These are phyloP conservation scores for Poecile atricapillus DNA, from an alignment of 2,113 vertebrate genomes.

Conservation along the genomic window DNA sequence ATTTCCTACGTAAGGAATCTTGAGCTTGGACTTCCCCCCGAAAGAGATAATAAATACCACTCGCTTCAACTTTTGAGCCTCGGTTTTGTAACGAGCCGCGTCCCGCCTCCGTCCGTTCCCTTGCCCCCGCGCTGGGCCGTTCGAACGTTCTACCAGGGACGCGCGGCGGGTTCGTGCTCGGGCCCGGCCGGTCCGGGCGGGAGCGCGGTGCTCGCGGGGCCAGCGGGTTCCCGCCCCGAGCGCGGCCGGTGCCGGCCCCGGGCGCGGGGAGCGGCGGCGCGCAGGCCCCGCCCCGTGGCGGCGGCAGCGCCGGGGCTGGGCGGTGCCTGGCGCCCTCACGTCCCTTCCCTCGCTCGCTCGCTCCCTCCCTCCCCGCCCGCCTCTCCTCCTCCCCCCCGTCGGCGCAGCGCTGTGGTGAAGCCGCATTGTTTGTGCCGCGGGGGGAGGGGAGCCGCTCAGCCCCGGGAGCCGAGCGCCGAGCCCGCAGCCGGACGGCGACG, in stretches of 20 bases:
- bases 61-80: not conserved
- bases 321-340: not conserved
- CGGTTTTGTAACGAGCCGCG: not conserved
- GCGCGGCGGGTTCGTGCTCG: too few species aligned
- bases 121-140: not conserved
- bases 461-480: too few species aligned
- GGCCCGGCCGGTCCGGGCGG: not conserved
- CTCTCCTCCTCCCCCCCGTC: too few species aligned
- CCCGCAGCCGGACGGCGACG: too few species aligned
- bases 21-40: not conserved
- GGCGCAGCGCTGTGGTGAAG: too few species aligned
- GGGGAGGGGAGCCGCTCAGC: too few species aligned
- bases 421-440: too few species aligned
- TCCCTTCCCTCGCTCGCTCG: too few species aligned
- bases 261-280: not conserved
- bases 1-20: not conserved
- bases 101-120: not conserved
- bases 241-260: not conserved
- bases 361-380: not conserved
- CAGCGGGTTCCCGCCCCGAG: not conserved
- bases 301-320: slow-evolving; percentile 56
- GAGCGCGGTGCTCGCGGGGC: not conserved
- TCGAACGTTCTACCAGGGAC: not conserved
- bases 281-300: slow-evolving; percentile 40
- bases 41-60: not conserved